Base-by-base conservation (phyloP, 2,113 vertebrate genomes). In the Oreochromis aureus region DNA sequence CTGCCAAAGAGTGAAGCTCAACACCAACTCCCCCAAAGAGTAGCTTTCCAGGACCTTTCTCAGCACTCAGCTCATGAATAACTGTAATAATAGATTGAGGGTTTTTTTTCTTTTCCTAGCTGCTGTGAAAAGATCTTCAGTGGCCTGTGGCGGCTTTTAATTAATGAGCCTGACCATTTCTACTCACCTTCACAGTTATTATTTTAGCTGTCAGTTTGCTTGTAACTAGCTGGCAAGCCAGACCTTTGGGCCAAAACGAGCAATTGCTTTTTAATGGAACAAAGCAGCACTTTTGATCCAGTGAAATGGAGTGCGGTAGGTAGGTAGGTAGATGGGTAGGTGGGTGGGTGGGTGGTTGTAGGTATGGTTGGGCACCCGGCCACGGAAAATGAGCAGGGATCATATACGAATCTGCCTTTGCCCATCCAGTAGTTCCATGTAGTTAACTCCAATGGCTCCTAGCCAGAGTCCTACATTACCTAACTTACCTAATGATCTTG, bases 181-280 rank as follows among this genome's bases (percentile, higher is more conserved):
- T 89, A 86, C 90, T 94, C 90, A 88, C 91, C 92, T 90, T 91
- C 86, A 90, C 88, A 87, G 61, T 63, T 86, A 89, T 93, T 93
- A 93, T 93, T 93, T 89, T 61, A 90, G 83, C 81, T 53, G 71
- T 89, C 89, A 86, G 56, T 90, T 89, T 88, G 58, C 89, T 92
- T 89, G 86, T 91, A 89, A 92, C 69, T 6, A 51, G 82, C 80
- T 80, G 81, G 85, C 63, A 48, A 87, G 91, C 66, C 90, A 90
- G 88, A 86, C 88, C 89, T 89, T 59, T 90, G 11, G 71, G 89
- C 90, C 76, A 82, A 90, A 86, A 91, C 55, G 83, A 46, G 4
- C 87, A 76, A 93, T 89, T 91, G 82, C 91, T 86, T 89, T 93
- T 91, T 93, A 95, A 94, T 95, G 88, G 91, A 92, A 89, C 39